Conservation (phyloP, 2,888 invertebrate species). For the Epistrophe eligans region DNA sequence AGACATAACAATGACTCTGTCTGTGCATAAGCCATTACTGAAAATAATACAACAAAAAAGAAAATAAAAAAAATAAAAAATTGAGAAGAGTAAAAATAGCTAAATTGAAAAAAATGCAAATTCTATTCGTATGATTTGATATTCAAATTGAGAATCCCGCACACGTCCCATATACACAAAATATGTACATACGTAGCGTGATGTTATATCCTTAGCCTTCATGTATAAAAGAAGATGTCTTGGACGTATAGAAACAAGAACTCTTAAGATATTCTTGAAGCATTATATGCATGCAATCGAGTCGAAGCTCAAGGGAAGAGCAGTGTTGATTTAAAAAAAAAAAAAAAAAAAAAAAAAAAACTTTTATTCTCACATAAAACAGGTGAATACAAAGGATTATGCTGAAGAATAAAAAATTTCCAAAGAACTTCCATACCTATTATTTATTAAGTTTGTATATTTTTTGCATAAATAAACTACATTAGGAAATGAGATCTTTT, state of each 20-base stretch:
- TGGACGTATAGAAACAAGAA: constrained; percentile 19
- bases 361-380: constrained; percentile 1
- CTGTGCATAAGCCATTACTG: constrained; percentile 25
- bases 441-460: constrained; percentile 1
- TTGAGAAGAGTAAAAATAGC: not conserved
- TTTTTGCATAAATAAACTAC: not conserved
- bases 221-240: constrained; percentile 33
- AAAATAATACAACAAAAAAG: constrained; percentile 19
- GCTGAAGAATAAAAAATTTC: not conserved
- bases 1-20: constrained; percentile 28
- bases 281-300: constrained; percentile 1
- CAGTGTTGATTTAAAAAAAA: constrained; percentile 1
- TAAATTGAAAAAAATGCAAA: constrained; percentile 62
- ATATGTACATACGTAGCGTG: not conserved
- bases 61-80: not conserved
- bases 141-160: constrained; percentile 59
- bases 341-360: not conserved
- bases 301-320: not conserved
- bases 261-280: constrained; percentile 6
- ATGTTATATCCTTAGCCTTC: constrained; percentile 14
- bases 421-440: not conserved
- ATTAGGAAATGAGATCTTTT: constrained; percentile 3
- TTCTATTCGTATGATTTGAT: constrained; percentile 70
- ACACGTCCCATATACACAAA: not conserved
- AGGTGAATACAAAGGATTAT: constrained; percentile 24